Evolutionary conservation across 2,113 vertebrate genomes (phyloP), one percentile per base, ranked within the genome.

Genomic region (Anolis carolinensis): DNA sequence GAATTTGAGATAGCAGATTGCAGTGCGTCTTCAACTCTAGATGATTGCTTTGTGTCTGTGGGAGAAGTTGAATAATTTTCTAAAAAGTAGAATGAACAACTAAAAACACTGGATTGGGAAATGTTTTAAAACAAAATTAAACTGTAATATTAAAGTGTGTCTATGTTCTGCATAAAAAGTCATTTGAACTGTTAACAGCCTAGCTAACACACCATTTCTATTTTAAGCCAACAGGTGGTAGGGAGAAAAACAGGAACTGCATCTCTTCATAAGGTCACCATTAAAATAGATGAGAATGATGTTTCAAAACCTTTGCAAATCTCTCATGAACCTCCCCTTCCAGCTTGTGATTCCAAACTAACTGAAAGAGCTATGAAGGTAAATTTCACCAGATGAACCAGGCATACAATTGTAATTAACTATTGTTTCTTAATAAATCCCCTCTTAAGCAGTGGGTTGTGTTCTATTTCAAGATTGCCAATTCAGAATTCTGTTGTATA

Each of bases 361-460:
- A 98, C 97, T 96, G 98, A 99, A 95, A 97, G 98, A 95, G 99
- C 99, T 77, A 98, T 98, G 98, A 98, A 98, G 98, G 98, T 98
- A 95, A 94, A 90, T 32, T 21, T 84, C 89, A 88, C 73, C 86
- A 70, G 20, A 84, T 90, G 2, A 55, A 85, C 7, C 7, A 89
- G 78, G 0, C 44, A 16, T 83, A 72, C 88, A 23, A 65, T 80
- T 84, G 71, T 89, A 83, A 20, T 74, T 59, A 79, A 86, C 84
- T 0, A 1, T 59, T 82, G 71, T 36, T 30, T 82, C 80, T 9
- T 34, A 83, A 82, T 34, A 65, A 65, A 65, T 65, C 14, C 76
- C n/a, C 89, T 88, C 2, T 6, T 3, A 79, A 36, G 36, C 2
- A 36, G 86, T 85, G 8, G 83, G 86, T 79, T 50, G 39, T 44